Conservation (phyloP, 23 tunicate genomes). For the Aplidium turbinatum region DNA sequence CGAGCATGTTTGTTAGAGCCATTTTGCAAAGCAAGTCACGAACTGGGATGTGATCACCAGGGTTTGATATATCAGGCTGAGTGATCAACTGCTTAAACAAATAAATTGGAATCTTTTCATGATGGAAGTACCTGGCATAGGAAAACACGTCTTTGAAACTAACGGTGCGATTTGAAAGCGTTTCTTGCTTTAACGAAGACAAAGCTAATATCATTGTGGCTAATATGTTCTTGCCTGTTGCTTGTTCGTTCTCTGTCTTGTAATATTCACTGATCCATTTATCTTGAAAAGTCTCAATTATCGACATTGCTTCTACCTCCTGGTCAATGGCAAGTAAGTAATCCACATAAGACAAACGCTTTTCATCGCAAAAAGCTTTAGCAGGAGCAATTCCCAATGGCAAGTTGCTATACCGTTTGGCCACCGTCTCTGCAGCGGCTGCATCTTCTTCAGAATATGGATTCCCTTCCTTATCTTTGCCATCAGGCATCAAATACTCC, state of each 20-base stretch:
- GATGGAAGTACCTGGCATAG: constrained; percentile 25
- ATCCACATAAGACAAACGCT: background rate
- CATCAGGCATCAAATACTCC: background rate
- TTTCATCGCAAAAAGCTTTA: constrained; percentile 18
- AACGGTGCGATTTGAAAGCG: constrained; percentile 15
- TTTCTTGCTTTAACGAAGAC: background rate
- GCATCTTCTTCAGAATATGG: background rate
- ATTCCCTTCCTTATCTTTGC: background rate
- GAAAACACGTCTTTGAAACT: constrained; percentile 19
- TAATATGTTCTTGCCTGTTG: constrained; percentile 14
- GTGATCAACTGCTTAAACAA: constrained; percentile 18
- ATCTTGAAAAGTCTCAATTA: constrained; percentile 18
- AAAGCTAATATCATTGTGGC: constrained; percentile 25
- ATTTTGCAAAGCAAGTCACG: constrained; percentile 19
- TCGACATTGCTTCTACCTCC: constrained; percentile 4
- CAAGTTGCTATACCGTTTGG: constrained; percentile 14
- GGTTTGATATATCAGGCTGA: constrained; percentile 1
- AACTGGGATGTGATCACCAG: background rate
- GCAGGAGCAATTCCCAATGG: constrained; percentile 32
- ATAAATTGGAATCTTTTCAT: constrained; percentile 33
- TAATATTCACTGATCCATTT: background rate
- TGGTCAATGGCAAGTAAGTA: constrained; percentile 13
- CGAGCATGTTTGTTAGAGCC: background rate
- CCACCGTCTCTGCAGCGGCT: background rate
- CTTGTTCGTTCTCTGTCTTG: background rate